Evolutionary conservation across 2,888 invertebrate species (phyloP).

Genomic region (Gibbula magus): DNA sequence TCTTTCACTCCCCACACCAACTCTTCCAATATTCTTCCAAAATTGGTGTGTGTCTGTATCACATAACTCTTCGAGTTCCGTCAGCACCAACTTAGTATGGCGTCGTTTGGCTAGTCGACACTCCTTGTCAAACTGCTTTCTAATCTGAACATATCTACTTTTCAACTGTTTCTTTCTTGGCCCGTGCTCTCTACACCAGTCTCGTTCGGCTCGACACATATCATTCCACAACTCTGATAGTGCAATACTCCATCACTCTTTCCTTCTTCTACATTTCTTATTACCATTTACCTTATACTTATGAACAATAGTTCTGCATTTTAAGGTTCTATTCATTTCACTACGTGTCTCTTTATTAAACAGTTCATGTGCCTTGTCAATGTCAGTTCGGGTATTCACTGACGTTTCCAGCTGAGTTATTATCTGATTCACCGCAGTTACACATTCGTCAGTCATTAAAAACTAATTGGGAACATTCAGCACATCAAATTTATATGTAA

Average conservation of each 20-base stretch:
- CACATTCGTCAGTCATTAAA: too few relatives aligned
- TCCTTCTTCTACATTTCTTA: background rate
- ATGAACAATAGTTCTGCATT: background rate
- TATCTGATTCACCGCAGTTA: too few relatives aligned
- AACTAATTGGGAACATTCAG: too few relatives aligned
- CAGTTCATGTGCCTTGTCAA: background rate
- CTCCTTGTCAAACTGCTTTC: background rate
- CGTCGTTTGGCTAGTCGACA: background rate
- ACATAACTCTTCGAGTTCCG: background rate
- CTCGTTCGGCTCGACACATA: background rate
- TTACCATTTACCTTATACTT: background rate
- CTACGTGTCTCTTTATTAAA: background rate
- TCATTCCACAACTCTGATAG: background rate
- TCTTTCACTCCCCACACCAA: background rate
- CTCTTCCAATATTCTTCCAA: too few relatives aligned
- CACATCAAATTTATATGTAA: too few relatives aligned
- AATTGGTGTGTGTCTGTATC: background rate
- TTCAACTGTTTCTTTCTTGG: background rate
- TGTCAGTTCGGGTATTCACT: background rate
- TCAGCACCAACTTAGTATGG: background rate
- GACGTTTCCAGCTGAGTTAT: too few relatives aligned
- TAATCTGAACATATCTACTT: background rate
- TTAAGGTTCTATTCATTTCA: background rate
- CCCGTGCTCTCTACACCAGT: background rate
- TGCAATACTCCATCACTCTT: background rate